phyloP scores from a whole-genome alignment of 2,888 invertebrate species.

The Oligia strigilis region DNA sequence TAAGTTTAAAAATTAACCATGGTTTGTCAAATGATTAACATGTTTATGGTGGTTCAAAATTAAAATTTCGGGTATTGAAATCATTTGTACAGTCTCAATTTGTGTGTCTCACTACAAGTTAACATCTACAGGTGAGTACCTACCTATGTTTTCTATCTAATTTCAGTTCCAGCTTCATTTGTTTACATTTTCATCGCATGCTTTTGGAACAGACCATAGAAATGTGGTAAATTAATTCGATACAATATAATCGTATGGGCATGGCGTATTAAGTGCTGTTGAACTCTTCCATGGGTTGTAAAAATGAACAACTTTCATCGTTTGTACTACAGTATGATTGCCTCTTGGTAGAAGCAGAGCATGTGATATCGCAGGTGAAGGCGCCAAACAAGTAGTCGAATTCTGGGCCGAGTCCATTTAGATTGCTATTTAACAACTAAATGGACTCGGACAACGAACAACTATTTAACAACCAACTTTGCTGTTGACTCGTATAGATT shows the following conservation, averaged over 20 bases:
- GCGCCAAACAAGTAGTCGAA: no score
- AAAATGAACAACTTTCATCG: conserved; percentile 25
- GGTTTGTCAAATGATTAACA: no score
- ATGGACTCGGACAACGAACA: no score
- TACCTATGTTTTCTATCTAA: no score
- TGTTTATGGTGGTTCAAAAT: not conserved
- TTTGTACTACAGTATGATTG: conserved; percentile 1
- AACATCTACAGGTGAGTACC: not conserved
- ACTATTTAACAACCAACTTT: no score
- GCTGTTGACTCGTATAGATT: no score
- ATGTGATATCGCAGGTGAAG: no score
- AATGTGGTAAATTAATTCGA: not conserved
- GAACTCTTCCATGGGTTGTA: not conserved
- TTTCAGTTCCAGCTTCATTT: no score
- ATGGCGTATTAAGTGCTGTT: conserved; percentile 18
- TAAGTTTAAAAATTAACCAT: not conserved
- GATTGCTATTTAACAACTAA: no score
- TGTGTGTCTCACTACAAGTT: no score
- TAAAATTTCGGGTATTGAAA: not conserved
- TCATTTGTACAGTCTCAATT: not conserved
- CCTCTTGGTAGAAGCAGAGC: not conserved
- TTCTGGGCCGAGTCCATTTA: no score
- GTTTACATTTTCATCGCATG: not conserved
- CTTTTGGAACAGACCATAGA: not conserved
- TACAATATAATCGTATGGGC: not conserved